Evolutionary conservation across 2,113 vertebrate genomes (phyloP).

Genomic region (Tetraodon nigroviridis): DNA sequence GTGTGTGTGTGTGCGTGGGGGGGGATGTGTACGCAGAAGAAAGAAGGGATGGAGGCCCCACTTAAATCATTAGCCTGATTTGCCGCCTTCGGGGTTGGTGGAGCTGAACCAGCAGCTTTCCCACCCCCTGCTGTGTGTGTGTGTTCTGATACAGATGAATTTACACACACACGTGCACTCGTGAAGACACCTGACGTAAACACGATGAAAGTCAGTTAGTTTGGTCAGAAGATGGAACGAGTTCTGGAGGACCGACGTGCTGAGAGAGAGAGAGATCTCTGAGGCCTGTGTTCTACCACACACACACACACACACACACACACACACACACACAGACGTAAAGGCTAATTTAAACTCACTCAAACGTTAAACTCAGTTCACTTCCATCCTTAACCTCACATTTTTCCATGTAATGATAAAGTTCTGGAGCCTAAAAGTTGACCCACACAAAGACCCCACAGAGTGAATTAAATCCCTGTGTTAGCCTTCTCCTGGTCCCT

Average conservation of each 20-base stretch:
- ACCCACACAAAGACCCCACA: too few species aligned
- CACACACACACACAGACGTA: constrained; percentile 18
- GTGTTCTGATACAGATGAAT: constrained; percentile 54
- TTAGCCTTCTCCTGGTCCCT: too few species aligned
- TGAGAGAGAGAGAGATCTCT: constrained; percentile 40
- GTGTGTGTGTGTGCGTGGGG: constrained; percentile 6
- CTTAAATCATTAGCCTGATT: constrained; percentile 75
- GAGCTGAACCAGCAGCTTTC: constrained; percentile 58
- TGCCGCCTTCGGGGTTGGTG: constrained; percentile 63
- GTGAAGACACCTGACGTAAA: constrained; percentile 42
- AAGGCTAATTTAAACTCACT: too few species aligned
- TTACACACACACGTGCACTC: constrained; percentile 35
- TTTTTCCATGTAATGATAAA: too few species aligned
- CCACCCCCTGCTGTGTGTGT: constrained; percentile 57
- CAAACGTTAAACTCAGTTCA: not conserved
- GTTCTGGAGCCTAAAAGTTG: too few species aligned
- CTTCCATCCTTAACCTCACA: too few species aligned
- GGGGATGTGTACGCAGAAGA: constrained; percentile 35
- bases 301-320: constrained; percentile 32
- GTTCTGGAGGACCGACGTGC: constrained; percentile 31
- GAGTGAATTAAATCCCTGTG: too few species aligned
- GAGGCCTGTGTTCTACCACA: constrained; percentile 22
- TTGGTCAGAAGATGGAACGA: constrained; percentile 25
- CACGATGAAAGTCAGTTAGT: constrained; percentile 36
- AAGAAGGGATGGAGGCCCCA: constrained; percentile 52